Evolutionary conservation across 1,140 invertebrate species (phyloP).

Genomic region (Trichonephila clavipes): DNA sequence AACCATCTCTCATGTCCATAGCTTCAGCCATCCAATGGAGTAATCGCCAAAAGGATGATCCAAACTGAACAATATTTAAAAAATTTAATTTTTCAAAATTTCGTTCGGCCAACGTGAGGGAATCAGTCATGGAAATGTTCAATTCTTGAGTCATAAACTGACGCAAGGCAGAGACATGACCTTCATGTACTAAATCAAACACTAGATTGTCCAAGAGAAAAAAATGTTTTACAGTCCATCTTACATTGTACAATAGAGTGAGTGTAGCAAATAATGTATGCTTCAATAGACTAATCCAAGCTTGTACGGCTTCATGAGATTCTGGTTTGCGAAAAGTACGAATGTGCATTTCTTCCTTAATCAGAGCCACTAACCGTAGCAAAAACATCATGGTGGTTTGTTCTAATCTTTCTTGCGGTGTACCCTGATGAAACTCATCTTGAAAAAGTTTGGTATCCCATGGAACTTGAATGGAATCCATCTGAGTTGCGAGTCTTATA

Average conservation of each 20-base stretch:
- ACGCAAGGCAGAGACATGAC: not conserved
- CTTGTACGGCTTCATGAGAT: too few relatives aligned
- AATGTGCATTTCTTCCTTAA: too few relatives aligned
- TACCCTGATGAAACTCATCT: too few relatives aligned
- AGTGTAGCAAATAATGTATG: not conserved
- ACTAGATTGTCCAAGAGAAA: not conserved
- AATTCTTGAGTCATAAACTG: slow-evolving; percentile 1
- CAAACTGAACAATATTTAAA: not conserved
- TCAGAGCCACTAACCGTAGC: too few relatives aligned
- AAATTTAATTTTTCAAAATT: too few relatives aligned
- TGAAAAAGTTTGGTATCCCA: too few relatives aligned
- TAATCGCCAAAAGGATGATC: slow-evolving; percentile 11
- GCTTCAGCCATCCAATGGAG: slow-evolving; percentile 42
- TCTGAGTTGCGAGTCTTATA: too few relatives aligned
- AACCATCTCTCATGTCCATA: not conserved
- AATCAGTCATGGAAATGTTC: not conserved
- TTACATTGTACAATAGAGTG: not conserved
- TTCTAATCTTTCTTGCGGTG: too few relatives aligned
- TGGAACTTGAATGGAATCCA: too few relatives aligned
- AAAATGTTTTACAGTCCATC: not conserved
- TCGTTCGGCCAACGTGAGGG: not conserved
- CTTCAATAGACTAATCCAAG: too few relatives aligned
- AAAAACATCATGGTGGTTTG: too few relatives aligned
- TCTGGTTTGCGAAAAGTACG: too few relatives aligned
- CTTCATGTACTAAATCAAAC: not conserved